Evolutionary conservation across 2,113 vertebrate species (phyloP).

Genomic region (Hippocampus abdominalis): DNA sequence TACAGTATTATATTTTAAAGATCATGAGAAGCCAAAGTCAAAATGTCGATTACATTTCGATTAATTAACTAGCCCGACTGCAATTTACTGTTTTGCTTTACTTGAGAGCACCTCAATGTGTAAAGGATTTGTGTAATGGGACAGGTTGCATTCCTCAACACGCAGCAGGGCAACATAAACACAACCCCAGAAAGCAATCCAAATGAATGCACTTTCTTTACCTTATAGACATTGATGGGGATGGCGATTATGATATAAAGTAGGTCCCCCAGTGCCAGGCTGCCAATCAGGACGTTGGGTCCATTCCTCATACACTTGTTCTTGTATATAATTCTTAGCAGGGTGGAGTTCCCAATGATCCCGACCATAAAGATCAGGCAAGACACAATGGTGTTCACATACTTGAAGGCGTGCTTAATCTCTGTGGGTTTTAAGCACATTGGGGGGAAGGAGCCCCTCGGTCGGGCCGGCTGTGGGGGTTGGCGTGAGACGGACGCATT

Average conservation of each 20-base stretch:
- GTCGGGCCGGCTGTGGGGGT: constrained; percentile 13
- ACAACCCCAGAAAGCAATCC: neutral
- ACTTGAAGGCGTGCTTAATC: constrained; percentile 83
- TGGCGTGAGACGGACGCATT: constrained; percentile 39
- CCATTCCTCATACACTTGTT: constrained; percentile 93
- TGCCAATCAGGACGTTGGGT: constrained; percentile 86
- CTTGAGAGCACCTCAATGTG: too few relatives aligned
- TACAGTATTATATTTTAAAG: too few relatives aligned
- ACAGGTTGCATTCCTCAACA: neutral
- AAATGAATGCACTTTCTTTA: constrained; percentile 32
- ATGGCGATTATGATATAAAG: constrained; percentile 88
- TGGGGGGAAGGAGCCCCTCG: constrained; percentile 58
- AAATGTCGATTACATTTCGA: too few relatives aligned
- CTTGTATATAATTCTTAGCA: constrained; percentile 88
- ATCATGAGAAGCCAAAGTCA: too few relatives aligned
- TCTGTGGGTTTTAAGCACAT: constrained; percentile 76
- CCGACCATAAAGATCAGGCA: constrained; percentile 86
- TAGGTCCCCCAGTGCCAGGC: constrained; percentile 85
- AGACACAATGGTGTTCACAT: constrained; percentile 84
- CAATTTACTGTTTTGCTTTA: too few relatives aligned
- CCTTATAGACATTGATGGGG: constrained; percentile 87
- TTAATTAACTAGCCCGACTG: too few relatives aligned
- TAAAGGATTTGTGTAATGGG: too few relatives aligned
- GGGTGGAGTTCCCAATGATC: constrained; percentile 84
- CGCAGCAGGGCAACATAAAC: neutral